Base-by-base conservation (phyloP, 2,113 vertebrate species). In the Alligator sinensis region DNA sequence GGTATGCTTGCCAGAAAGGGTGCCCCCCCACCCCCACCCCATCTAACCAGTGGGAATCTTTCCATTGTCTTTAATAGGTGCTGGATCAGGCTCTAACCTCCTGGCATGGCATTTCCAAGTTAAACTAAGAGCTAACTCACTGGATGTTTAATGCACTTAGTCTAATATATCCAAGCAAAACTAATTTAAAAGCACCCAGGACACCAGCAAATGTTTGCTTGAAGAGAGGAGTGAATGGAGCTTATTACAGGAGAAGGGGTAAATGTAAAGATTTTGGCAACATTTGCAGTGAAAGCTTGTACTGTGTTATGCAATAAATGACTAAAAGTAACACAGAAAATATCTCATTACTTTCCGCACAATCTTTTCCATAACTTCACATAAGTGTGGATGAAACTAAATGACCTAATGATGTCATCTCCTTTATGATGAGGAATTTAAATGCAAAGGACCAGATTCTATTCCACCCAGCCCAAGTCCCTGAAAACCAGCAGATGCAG, bases 111-210 rank as follows among this genome's bases (percentile, higher is more conserved):
- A 74, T 93, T 81, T 77, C 64, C 70, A 91, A 95, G 70, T 12
- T 91, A 80, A 97, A 82, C n/a, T 84, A 87, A n/a, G 79, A 1
- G 5, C 55, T 84, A 58, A n/a, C 91, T 91, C 78, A 88, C 47
- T 30, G 22, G 68, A n/a, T 72, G 19, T 72, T 72, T 72, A 72
- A 72, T 72, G 68, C 62, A 92, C 9, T 76, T 96, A 66, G 76
- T 72, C 93, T 72, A 96, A 94, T 76, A 80, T 12, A 19, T 81
- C 24, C 34, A 57, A 86, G 24, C 3, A 93, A 94, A 94, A 80
- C 70, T 88, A 88, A 57, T 8, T 93, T 72, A 80, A 93, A 84
- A 89, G 24, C 47, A 84, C 75, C 84, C 76, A 89, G 47, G 92
- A 86, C 11, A 64, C 76, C 62, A 95, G 61, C 22, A 70, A 92